phyloP scores from a whole-genome alignment of 1,140 invertebrate species.

The Matsumurasca onukii region DNA sequence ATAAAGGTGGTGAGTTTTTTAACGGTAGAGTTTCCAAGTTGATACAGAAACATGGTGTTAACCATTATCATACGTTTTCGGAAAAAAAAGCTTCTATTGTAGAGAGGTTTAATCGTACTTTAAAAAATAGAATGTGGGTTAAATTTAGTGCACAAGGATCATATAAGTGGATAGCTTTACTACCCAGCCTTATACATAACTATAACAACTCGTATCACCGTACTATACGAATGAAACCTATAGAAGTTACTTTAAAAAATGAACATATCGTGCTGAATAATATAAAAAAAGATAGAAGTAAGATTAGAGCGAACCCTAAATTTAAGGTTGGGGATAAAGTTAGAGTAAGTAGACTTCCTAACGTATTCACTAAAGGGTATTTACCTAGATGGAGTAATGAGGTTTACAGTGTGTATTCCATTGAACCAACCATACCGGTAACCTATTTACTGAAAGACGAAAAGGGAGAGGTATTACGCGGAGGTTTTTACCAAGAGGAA shows the following conservation, averaged over 20 bases:
- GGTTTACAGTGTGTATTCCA: slow-evolving; percentile 29
- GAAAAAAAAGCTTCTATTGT: slow-evolving; percentile 50
- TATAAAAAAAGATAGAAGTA: slow-evolving; percentile 24
- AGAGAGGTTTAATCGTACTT: slow-evolving; percentile 51
- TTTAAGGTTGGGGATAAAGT: slow-evolving; percentile 37
- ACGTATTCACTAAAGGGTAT: slow-evolving; percentile 38
- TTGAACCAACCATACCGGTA: slow-evolving; percentile 31
- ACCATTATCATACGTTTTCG: slow-evolving; percentile 50
- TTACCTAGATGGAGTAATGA: slow-evolving; percentile 33
- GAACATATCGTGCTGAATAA: slow-evolving; percentile 30
- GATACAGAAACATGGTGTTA: slow-evolving; percentile 46
- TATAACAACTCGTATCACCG: slow-evolving; percentile 51
- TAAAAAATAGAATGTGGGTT: slow-evolving; percentile 51
- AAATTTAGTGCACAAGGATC: slow-evolving; percentile 43
- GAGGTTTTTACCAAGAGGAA: slow-evolving; percentile 45
- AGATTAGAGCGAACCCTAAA: slow-evolving; percentile 35
- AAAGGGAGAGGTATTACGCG: slow-evolving; percentile 35
- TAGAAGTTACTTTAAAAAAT: slow-evolving; percentile 44
- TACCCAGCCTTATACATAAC: slow-evolving; percentile 44
- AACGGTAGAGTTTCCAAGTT: slow-evolving; percentile 44
- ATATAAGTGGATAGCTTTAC: slow-evolving; percentile 43
- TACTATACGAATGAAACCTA: slow-evolving; percentile 48
- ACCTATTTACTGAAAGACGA: slow-evolving; percentile 35
- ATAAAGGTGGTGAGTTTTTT: slow-evolving; percentile 50
- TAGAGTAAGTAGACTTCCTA: slow-evolving; percentile 37